A percentile compares a stretch with the other conserved stretches of the same genome.
phyloP scores from a whole-genome alignment of 2,888 invertebrate genomes.

The Dasypolia templi region DNA sequence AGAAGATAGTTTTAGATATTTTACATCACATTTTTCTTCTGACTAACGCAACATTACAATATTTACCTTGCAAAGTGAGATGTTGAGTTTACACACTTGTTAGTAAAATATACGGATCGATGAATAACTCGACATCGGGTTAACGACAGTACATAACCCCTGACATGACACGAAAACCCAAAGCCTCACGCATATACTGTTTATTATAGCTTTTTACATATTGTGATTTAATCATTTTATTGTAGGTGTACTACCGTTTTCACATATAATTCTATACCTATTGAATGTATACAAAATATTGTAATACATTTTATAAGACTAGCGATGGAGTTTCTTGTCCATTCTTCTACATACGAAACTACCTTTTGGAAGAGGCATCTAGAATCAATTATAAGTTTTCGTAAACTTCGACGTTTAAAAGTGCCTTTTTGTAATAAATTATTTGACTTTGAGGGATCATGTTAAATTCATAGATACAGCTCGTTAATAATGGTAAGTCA shows the following conservation, averaged over 20 bases:
- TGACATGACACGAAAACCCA: slow-evolving; percentile 27
- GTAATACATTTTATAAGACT: no score
- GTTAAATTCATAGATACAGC: neutral
- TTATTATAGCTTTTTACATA: neutral
- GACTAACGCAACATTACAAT: neutral
- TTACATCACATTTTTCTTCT: neutral
- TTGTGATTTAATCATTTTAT: no score
- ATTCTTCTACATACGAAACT: no score
- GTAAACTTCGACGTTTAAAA: no score
- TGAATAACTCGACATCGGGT: slow-evolving; percentile 25
- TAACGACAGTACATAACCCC: slow-evolving; percentile 32
- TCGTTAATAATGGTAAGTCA: no score
- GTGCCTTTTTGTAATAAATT: no score
- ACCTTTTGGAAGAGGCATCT: no score
- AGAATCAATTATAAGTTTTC: no score
- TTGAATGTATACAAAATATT: no score
- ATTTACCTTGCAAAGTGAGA: neutral
- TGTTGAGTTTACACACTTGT: neutral
- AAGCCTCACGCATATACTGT: slow-evolving; percentile 11
- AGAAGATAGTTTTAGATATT: neutral
- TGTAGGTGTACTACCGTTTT: no score
- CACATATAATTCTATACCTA: no score
- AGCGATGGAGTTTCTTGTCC: no score
- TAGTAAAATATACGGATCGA: slow-evolving; percentile 23
- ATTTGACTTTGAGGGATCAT: neutral